Base-by-base conservation (phyloP, 2,797 vertebrate species). In the Geotrypetes seraphini region DNA sequence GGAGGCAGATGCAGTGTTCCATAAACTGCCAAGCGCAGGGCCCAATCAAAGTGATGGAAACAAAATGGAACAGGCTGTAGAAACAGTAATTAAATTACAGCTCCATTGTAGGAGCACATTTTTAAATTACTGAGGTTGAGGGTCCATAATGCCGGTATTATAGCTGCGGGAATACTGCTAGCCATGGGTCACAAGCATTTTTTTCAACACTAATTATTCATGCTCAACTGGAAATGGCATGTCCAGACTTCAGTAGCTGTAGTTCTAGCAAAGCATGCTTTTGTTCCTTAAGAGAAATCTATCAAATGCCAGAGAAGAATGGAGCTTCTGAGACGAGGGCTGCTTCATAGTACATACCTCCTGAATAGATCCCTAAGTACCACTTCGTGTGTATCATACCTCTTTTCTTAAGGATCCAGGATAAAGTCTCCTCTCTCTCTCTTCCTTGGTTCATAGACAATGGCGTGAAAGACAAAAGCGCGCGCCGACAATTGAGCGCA, bases 21-120 rank as follows among this genome's bases (percentile, higher is more conserved):
- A 30, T 62, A 60, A 66, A 38, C 57, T 53, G 56, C 49, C 50
- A 57, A 57, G 26, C 18, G 29, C 49, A 50, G 52, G 41, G 56
- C 47, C 49, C 59, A 68, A 63, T 70, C 61, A 67, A 54, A 65
- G 56, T 50, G 57, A 61, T 60, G 60, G n/a, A 66, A 62, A 61
- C 60, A 65, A 69, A 66, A 66, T 57, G 43, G 52, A 63, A 51
- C 52, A 68, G 60, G 60, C 60, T 66, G 56, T 43, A 61, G 48
- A 58, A 59, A 63, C 63, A 54, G 62, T 66, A 66, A 67, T 67
- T 65, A 69, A 62, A 72, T 69, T 61, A 69, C 55, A 42, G 53
- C 60, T 60, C 44, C 54, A 72, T 61, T 62, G 44, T 65, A 57
- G 49, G 64, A 57, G 53, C 58, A 60, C 59, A 60, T 71, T 68